Evolutionary conservation across 2,797 vertebrate species (phyloP).

Genomic region (Artibeus lituratus): DNA sequence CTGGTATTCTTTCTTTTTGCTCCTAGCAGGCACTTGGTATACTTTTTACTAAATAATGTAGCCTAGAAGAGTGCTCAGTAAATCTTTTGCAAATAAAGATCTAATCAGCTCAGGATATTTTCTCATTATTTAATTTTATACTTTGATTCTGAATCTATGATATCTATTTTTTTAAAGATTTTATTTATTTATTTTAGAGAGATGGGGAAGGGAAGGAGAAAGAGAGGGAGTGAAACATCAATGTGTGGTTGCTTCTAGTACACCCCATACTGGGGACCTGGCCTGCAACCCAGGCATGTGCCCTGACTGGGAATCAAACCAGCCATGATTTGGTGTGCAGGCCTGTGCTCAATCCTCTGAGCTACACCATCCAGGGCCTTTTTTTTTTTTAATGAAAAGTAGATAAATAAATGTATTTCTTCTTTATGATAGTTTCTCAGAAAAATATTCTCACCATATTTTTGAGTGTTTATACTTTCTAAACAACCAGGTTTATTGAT

Average conservation of each 20-base stretch:
- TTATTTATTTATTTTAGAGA: too few species aligned
- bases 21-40: neutral
- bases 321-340: too few species aligned
- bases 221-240: too few species aligned
- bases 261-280: too few species aligned
- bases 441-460: neutral
- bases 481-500: neutral
- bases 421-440: neutral
- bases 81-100: neutral
- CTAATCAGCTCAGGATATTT: neutral
- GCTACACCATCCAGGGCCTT: too few species aligned
- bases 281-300: too few species aligned
- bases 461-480: neutral
- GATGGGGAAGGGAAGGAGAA: too few species aligned
- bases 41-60: neutral
- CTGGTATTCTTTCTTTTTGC: neutral
- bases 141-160: neutral
- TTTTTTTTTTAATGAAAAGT: too few species aligned
- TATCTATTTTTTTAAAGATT: too few species aligned
- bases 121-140: neutral
- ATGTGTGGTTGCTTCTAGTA: too few species aligned
- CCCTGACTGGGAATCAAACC: too few species aligned
- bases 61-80: neutral
- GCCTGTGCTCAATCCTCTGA: too few species aligned
- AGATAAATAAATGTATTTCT: neutral